Evolutionary conservation across 2,113 vertebrate species (phyloP).

Genomic region (Dolichallabes microphthalmus): DNA sequence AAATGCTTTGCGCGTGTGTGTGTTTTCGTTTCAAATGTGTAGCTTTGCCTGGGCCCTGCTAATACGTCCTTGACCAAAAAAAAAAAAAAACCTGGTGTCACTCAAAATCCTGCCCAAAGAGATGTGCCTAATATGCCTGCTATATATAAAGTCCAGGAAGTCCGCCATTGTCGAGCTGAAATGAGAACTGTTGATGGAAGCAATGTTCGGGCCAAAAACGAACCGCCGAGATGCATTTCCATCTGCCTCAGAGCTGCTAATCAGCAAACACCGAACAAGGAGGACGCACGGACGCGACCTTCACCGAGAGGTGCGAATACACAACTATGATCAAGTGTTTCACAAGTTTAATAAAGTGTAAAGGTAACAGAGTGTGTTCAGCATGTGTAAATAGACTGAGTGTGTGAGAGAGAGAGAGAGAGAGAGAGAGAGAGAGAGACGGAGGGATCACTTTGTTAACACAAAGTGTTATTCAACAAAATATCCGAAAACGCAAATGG

Average conservation of each 20-base stretch:
- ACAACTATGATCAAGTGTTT: background rate
- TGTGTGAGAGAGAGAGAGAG: background rate
- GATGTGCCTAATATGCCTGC: slow-evolving; percentile 37
- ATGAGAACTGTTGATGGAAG: slow-evolving; percentile 48
- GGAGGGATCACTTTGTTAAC: too few species aligned
- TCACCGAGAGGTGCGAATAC: background rate
- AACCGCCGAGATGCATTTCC: background rate
- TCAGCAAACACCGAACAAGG: slow-evolving; percentile 9
- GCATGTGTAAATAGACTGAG: background rate
- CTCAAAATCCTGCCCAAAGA: slow-evolving; percentile 45
- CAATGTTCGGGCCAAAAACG: slow-evolving; percentile 29
- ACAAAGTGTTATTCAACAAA: too few species aligned
- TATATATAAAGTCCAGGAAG: slow-evolving; percentile 34
- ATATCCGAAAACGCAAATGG: too few species aligned
- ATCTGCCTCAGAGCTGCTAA: slow-evolving; percentile 15
- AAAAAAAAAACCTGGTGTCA: slow-evolving; percentile 28
- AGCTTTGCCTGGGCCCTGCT: background rate
- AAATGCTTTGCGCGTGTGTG: background rate
- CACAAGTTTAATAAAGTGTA: background rate
- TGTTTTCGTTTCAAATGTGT: background rate
- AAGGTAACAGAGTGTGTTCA: background rate
- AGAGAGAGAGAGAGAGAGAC: too few species aligned
- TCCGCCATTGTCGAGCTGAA: slow-evolving; percentile 28
- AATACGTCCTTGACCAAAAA: slow-evolving; percentile 14
- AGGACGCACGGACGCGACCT: slow-evolving; percentile 21